Conservation (phyloP, 2,797 vertebrate species). For the Pseudocheirus occidentalis region DNA sequence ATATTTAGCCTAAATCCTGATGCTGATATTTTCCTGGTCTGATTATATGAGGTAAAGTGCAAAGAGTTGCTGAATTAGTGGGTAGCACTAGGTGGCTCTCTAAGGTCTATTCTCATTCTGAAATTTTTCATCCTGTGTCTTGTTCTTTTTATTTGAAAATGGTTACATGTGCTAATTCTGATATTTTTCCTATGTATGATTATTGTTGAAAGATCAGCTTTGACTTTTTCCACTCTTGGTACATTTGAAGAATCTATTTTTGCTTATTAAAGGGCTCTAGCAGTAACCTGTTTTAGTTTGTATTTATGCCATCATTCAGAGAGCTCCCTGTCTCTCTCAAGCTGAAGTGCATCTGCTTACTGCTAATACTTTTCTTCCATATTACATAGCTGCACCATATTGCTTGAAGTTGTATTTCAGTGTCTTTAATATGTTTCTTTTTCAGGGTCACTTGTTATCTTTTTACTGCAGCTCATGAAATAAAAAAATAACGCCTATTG, state of each 20-base stretch:
- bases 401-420: conserved; percentile 5
- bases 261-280: no score
- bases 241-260: neutral
- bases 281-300: neutral
- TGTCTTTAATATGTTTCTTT: neutral
- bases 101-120: neutral
- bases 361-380: neutral
- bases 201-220: neutral
- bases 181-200: neutral
- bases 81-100: neutral
- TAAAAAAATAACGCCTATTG: no score
- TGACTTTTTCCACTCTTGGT: neutral
- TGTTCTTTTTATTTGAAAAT: conserved; percentile 7
- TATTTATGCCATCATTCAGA: neutral
- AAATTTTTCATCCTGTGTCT: neutral
- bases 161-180: neutral
- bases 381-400: neutral
- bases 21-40: no score
- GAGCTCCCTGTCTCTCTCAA: neutral
- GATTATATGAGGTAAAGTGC: neutral
- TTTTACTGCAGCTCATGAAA: no score
- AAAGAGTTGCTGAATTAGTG: neutral
- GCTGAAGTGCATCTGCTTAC: neutral
- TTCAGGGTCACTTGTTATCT: neutral
- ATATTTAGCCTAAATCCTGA: neutral